Conservation (phyloP, 2,888 invertebrate genomes). For the Agonopterix arenella region DNA sequence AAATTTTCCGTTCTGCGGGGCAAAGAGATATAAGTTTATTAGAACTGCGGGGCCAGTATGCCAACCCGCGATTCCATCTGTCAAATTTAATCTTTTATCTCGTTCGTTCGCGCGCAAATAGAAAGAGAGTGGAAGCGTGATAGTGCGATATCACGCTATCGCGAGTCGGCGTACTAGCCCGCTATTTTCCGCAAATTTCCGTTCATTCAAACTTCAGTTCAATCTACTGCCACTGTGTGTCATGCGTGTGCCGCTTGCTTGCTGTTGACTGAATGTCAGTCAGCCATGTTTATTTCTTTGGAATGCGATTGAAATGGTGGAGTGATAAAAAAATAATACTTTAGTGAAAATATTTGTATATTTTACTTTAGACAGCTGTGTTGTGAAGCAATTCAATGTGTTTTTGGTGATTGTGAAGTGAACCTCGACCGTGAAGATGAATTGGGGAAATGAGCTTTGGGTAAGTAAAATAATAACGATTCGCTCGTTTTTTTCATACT, state of each 20-base stretch:
- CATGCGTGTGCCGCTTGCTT: conserved; percentile 27
- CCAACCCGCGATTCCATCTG: no score
- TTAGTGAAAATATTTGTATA: conserved; percentile 42
- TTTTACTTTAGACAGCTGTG: conserved; percentile 40
- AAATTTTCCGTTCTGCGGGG: not conserved
- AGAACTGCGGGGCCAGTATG: no score
- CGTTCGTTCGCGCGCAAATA: no score
- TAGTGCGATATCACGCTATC: no score
- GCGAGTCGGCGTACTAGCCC: no score
- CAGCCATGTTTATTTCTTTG: conserved; percentile 71
- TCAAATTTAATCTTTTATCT: no score
- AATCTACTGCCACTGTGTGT: conserved; percentile 15
- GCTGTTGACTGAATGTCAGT: conserved; percentile 33
- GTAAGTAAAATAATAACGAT: conserved; percentile 56
- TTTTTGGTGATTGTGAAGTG: conserved; percentile 65
- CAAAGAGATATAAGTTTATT: no score
- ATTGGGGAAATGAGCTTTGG: conserved; percentile 83
- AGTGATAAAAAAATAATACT: conserved; percentile 53
- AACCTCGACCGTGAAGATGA: conserved; percentile 72
- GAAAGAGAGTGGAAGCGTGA: no score
- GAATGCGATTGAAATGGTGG: conserved; percentile 67
- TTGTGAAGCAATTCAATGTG: conserved; percentile 66
- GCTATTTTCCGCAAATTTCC: no score
- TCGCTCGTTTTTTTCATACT: not conserved
- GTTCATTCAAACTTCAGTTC: conserved; percentile 11